These are phyloP conservation scores for Drosophila bunnanda DNA, from an alignment of 2,888 invertebrate species.

Conservation along the genomic window DNA sequence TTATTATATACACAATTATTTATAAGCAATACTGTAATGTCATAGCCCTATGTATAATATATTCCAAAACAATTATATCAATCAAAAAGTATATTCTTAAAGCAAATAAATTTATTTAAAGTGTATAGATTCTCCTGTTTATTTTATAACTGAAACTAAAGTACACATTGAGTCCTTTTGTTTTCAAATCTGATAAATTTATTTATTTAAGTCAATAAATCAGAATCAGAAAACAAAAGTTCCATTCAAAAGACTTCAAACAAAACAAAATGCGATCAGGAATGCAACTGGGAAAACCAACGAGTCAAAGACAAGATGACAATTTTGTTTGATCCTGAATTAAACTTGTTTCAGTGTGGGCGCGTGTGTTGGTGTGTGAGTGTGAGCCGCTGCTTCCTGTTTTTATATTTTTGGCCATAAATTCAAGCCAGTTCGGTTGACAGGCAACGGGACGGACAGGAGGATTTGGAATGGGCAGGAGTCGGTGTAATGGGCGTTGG, in stretches of 20 bases:
- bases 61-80: neutral
- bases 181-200: neutral
- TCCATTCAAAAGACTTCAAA: neutral
- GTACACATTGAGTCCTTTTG: neutral
- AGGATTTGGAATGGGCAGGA: neutral
- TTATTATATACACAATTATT: neutral
- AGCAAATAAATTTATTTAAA: neutral
- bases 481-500: constrained; percentile 64
- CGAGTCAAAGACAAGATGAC: neutral
- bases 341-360: constrained; percentile 1
- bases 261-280: neutral
- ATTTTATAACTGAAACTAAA: neutral
- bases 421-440: constrained; percentile 71
- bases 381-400: constrained; percentile 63
- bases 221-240: neutral
- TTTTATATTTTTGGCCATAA: constrained; percentile 77
- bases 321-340: neutral
- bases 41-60: neutral
- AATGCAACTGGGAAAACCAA: neutral
- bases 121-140: neutral
- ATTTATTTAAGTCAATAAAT: neutral
- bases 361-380: constrained; percentile 16
- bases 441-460: constrained; percentile 32
- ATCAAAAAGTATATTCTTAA: neutral
- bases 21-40: neutral